Evolutionary conservation across 2,113 vertebrate species (phyloP), one percentile per base, ranked within the genome.

Genomic region (Rhinoderma darwinii): DNA sequence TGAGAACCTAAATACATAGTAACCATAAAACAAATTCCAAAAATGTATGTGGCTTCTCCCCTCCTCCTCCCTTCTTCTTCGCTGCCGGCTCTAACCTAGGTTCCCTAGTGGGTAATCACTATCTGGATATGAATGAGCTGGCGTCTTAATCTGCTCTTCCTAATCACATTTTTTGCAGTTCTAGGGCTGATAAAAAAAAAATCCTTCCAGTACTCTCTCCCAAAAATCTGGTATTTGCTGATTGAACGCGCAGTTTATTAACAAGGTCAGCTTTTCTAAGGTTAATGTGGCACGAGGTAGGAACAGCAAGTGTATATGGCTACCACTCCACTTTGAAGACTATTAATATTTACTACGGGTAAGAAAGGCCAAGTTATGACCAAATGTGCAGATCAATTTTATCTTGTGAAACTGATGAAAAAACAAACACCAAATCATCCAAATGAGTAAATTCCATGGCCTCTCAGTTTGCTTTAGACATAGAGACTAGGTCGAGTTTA

Each of bases 401-500:
- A 88, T 90, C 89, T 89, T 2, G 27, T 89, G 88, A 90, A 93
- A 93, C 88, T 91, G 93, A 92, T 92, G 91, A 92, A 91, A 92
- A 94, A 94, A 93, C 91, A 94, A 83, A 90, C 86, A 90, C 90
- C 87, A 91, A 93, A 93, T 93, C 91, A 93, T 89, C 85, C 77
- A 92, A 94, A 94, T 90, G 91, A 95, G 89, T 91, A 93, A 92
- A 92, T 90, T 89, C 92, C 90, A 89, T 89, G 91, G 89, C 90
- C 88, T 86, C 89, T 92, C 25, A 0, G 90, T 90, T 89, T 88
- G 89, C 92, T 90, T 93, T 91, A 93, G 90, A 92, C 91, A 91
- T 89, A 89, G 91, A 93, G 92, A 84, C 92, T 90, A 90, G 92
- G 93, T 93, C 93, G 93, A 93, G 92, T 93, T 95, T 96, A 94